Percentiles rank a stretch among this genome's conserved stretches.
Evolutionary conservation across 2,888 invertebrate genomes (phyloP).

Genomic region (Eupithecia inturbata): DNA sequence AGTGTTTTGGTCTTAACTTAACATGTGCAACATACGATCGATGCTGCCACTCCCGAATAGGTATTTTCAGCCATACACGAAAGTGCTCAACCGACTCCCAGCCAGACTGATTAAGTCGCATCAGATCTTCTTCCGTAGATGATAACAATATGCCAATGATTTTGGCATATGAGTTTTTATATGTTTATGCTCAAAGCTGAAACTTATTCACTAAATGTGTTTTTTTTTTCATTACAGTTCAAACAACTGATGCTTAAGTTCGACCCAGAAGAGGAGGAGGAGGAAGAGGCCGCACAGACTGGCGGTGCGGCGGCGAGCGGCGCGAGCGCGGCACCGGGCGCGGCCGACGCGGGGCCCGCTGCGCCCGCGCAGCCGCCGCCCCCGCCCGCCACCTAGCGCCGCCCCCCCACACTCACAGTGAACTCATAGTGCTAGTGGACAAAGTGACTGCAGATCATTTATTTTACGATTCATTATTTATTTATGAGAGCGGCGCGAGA

Average conservation of each 20-base stretch:
- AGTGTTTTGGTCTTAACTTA: neutral
- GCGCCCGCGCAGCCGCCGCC: constrained; percentile 51
- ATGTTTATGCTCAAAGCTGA: neutral
- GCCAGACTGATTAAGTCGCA: neutral
- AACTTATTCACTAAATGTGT: neutral
- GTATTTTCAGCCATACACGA: too few species aligned
- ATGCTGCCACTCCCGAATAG: neutral
- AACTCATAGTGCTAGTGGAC: constrained; percentile 40
- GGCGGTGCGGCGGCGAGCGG: constrained; percentile 83
- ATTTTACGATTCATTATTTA: constrained; percentile 57
- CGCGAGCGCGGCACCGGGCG: constrained; percentile 56
- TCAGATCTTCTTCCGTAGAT: neutral
- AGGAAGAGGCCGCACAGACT: constrained; percentile 80
- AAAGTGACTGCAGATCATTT: constrained; percentile 36
- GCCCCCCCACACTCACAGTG: constrained; percentile 36
- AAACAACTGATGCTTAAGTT: constrained; percentile 93
- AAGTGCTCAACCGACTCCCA: neutral
- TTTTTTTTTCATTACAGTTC: constrained; percentile 82
- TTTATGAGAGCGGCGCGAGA: constrained; percentile 47
- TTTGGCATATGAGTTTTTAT: too few species aligned
- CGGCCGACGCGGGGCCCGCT: constrained; percentile 37
- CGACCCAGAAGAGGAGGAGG: constrained; percentile 91
- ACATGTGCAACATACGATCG: neutral
- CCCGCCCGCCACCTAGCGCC: constrained; percentile 58
- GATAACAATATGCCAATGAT: neutral